These are phyloP conservation scores for Eremophila alpestris DNA, from an alignment of 2,797 vertebrate species.

Conservation along the genomic window DNA sequence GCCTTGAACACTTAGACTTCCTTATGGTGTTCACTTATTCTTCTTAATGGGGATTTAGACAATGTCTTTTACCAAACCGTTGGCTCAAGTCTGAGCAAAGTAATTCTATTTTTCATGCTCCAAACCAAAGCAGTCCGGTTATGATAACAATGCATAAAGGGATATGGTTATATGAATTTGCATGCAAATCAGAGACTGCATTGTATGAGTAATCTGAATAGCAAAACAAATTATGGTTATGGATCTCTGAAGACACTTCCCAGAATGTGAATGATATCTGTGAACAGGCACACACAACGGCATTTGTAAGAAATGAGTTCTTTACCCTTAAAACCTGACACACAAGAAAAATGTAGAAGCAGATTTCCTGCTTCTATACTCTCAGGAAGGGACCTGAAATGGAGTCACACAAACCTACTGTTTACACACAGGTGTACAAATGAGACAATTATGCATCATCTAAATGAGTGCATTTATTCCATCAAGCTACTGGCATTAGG, in stretches of 20 bases:
- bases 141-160: background rate
- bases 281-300: background rate
- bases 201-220: background rate
- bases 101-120: slow-evolving; percentile 16
- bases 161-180: background rate
- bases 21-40: slow-evolving; percentile 6
- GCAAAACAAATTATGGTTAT: background rate
- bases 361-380: background rate
- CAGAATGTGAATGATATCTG: background rate
- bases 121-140: slow-evolving; percentile 5
- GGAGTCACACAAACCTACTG: background rate
- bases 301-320: background rate
- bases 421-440: background rate
- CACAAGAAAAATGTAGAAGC: background rate
- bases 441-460: background rate
- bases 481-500: background rate
- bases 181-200: background rate
- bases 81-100: background rate
- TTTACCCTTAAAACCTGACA: background rate
- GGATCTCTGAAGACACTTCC: background rate
- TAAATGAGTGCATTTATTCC: background rate
- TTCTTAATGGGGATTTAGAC: slow-evolving; percentile 17
- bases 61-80: background rate
- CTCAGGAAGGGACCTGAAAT: background rate
- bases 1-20: background rate